Base-by-base conservation (phyloP, 2,797 vertebrate species). In the Intellagama lesueurii region DNA sequence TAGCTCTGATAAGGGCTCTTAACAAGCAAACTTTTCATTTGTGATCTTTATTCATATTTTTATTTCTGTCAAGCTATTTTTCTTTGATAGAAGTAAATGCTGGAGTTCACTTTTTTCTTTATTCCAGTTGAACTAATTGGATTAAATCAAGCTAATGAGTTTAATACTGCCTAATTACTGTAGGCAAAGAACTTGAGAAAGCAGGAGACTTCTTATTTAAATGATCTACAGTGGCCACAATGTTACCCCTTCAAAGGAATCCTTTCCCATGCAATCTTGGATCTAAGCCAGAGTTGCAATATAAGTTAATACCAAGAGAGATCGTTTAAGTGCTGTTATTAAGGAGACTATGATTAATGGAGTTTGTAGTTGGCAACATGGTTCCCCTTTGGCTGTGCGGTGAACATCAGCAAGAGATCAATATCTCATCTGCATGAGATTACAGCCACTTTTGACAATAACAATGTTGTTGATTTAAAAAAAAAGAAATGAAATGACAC, bases 341-440 rank as follows among this genome's bases (percentile, higher is more conserved):
- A 96, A 96, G 88, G 89, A 95, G 93, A 93, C 90, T 91, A 88
- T 96, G 95, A 96, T 91, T 96, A 95, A 96, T 96, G 91, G 91
- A 94, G 88, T 94, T 95, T 95, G 94, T 94, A 95, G 91, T 94
- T 96, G 91, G 88, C 94, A 96, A 95, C 91, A 79, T 94, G 94
- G 93, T 95, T 96, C 91, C 88, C 89, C 91, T 94, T 96, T 96
- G 94, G 88, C 93, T 95, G 89, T 87, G 92, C 87, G 75, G 93
- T 79, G 93, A 96, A 94, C 90, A 95, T 94, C 84, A 85, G 87
- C 89, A 96, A 94, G 92, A 95, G 94, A 96, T 96, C 95, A 96
- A 96, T 96, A 96, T 94, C 85, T 85, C 91, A 96, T 95, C 93
- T 96, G 94, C 93, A 95, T 96, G 93, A 96, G 94, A 95, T 95